Conservation (phyloP, 2,888 invertebrate genomes). For the Ashinkailepas kermadecensis region DNA sequence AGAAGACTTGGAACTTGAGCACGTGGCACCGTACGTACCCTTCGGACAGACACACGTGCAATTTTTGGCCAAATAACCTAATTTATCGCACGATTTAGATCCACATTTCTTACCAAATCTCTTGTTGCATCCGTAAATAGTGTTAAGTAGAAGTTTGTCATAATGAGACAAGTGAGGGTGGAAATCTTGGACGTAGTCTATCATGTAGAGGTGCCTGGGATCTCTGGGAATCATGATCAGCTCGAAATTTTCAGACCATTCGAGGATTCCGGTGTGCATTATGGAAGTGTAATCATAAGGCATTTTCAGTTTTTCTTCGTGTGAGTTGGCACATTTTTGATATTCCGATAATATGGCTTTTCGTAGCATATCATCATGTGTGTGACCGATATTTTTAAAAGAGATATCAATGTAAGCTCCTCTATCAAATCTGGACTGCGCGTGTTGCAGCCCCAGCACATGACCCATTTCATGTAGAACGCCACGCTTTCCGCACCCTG, state of each 20-base stretch:
- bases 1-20: not conserved
- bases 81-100: not conserved
- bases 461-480: not conserved
- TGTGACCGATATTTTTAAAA: not conserved
- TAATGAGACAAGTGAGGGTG: not conserved
- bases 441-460: not conserved
- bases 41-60: not conserved
- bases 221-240: not conserved
- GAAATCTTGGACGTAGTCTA: not conserved
- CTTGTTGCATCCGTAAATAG: not conserved
- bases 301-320: not conserved
- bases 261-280: not conserved
- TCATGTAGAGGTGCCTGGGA: not conserved
- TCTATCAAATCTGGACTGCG: not conserved
- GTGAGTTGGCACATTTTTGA: not conserved
- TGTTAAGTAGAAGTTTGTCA: not conserved
- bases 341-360: not conserved
- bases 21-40: not conserved
- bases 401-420: not conserved
- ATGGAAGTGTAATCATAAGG: not conserved
- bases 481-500: not conserved
- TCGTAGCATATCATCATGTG: not conserved
- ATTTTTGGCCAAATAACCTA: not conserved
- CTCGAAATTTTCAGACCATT: not conserved
- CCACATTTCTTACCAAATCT: not conserved